These are phyloP conservation scores for Lochmaea crataegi DNA, from an alignment of 2,888 invertebrate genomes.

Conservation along the genomic window DNA sequence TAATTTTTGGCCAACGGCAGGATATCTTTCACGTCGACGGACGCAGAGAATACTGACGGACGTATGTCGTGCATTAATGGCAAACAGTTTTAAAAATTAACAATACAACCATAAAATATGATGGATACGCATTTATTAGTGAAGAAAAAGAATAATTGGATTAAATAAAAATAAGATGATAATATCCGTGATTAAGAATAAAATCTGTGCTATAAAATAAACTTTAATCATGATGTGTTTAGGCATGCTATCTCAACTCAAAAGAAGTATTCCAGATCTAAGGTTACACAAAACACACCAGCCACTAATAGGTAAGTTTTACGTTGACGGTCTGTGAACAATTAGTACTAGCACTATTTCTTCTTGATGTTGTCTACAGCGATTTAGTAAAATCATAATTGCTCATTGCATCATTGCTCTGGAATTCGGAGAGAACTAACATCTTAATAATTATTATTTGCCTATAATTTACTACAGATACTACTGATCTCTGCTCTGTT, in stretches of 20 bases:
- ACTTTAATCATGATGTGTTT: slow-evolving; percentile 65
- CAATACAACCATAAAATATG: background rate
- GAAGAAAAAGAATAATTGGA: background rate
- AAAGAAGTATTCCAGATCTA: slow-evolving; percentile 89
- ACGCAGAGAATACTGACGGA: no score
- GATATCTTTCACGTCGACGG: no score
- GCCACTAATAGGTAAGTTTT: slow-evolving; percentile 77
- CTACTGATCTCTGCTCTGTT: no score
- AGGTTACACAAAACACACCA: slow-evolving; percentile 81
- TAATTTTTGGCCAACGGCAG: no score
- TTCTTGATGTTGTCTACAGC: slow-evolving; percentile 16
- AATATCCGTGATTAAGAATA: slow-evolving; percentile 5
- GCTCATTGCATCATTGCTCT: no score
- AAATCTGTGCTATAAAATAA: slow-evolving; percentile 51
- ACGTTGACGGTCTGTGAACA: slow-evolving; percentile 43
- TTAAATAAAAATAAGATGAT: background rate
- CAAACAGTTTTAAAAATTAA: background rate
- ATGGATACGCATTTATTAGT: background rate
- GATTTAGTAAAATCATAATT: background rate
- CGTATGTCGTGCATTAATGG: no score
- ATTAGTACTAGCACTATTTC: slow-evolving; percentile 32
- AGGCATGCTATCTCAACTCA: slow-evolving; percentile 90
- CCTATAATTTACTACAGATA: no score
- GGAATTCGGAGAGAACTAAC: no score
- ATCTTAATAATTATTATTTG: no score